phyloP scores from a whole-genome alignment of 2,888 invertebrate species.

The Tholera decimalis region DNA sequence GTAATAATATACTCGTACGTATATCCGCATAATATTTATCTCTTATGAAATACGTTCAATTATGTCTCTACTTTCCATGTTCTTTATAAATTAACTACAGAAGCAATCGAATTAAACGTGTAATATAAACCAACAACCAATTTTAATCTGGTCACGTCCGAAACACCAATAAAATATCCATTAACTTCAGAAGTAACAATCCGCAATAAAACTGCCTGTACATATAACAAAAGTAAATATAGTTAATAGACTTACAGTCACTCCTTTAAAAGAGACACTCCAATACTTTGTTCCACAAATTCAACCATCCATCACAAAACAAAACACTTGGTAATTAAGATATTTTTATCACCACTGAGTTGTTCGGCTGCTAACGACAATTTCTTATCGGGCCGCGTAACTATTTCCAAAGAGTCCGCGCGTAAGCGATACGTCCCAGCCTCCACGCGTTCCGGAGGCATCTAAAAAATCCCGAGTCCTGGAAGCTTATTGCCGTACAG shows the following conservation, averaged over 20 bases:
- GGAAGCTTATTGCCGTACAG: slow-evolving; percentile 86
- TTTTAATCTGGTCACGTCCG: slow-evolving; percentile 49
- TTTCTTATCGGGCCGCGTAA: slow-evolving; percentile 73
- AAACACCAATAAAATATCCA: slow-evolving; percentile 47
- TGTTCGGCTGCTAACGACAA: slow-evolving; percentile 53
- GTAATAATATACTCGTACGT: rapidly evolving
- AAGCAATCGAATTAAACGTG: slow-evolving; percentile 16
- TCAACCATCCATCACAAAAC: slow-evolving; percentile 71
- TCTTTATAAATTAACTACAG: neutral
- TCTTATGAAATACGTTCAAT: neutral
- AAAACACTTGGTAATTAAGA: slow-evolving; percentile 68
- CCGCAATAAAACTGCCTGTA: slow-evolving; percentile 41
- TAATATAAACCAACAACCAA: slow-evolving; percentile 9
- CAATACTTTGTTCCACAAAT: slow-evolving; percentile 69
- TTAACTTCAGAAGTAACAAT: slow-evolving; percentile 46
- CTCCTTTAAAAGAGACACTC: slow-evolving; percentile 58
- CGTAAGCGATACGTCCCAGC: slow-evolving; percentile 80
- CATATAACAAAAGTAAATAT: slow-evolving; percentile 58
- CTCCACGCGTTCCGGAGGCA: slow-evolving; percentile 81
- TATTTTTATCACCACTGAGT: slow-evolving; percentile 69
- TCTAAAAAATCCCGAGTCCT: slow-evolving; percentile 89
- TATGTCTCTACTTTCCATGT: neutral
- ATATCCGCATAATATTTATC: neutral
- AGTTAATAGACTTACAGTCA: slow-evolving; percentile 69
- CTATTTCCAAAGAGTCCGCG: slow-evolving; percentile 68